phyloP scores from a whole-genome alignment of 2,113 vertebrate species.

The Ia io region DNA sequence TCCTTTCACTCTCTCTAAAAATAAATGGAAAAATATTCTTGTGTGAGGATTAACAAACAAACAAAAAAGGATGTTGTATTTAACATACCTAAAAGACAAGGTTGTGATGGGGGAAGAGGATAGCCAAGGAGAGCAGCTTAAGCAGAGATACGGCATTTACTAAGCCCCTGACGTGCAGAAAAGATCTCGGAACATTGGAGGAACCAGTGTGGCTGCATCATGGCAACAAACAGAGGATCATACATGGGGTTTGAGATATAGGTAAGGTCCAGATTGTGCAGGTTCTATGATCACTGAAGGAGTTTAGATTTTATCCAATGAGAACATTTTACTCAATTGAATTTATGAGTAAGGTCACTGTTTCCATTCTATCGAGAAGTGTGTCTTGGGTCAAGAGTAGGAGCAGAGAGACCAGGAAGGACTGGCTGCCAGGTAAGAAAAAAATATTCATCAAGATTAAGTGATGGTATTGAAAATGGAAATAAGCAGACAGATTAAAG shows the following conservation, averaged over 20 bases:
- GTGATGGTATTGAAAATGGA: neutral
- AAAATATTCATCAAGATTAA: neutral
- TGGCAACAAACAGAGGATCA: neutral
- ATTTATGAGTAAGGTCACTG: neutral
- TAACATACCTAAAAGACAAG: neutral
- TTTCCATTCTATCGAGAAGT: neutral
- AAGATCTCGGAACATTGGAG: neutral
- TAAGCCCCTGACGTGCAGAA: neutral
- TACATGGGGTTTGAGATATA: neutral
- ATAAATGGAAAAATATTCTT: no score
- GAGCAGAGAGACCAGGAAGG: neutral
- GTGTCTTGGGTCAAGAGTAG: neutral
- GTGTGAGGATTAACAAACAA: no score
- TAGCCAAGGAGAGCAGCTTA: neutral
- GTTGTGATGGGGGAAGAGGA: neutral
- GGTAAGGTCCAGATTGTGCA: neutral
- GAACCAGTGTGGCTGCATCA: neutral
- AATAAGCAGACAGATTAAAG: neutral
- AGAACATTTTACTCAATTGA: neutral
- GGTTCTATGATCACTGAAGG: neutral
- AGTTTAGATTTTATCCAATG: neutral
- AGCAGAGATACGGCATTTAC: neutral
- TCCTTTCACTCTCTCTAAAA: no score
- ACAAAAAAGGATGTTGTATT: neutral
- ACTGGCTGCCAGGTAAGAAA: neutral